Evolutionary conservation across 1,140 invertebrate species (phyloP), one percentile per base, ranked within the genome.

Genomic region (Lutraria rhynchaena): DNA sequence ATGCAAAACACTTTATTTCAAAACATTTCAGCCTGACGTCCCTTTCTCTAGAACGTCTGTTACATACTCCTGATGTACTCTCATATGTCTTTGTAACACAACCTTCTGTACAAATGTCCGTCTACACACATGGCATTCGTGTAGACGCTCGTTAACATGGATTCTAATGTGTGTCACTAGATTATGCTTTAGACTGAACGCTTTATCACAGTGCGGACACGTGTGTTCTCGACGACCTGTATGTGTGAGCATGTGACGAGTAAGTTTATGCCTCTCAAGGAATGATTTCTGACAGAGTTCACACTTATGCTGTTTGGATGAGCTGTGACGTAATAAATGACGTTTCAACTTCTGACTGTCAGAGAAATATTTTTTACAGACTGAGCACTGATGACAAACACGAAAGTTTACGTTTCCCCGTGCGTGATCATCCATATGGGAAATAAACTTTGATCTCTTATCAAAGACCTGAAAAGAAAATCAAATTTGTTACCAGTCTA

Each of bases 291-390:
- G 96, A 91, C 97, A 98, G 55, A 95, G 95, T 93, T 97, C 96
- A 90, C 97, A 98, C 37, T 95, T 95, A 88, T 96, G 97, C 17
- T 96, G 96, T 90, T 97, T 96, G 89, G 97, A 96, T 0, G 96
- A 96, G 4, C 96, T 96, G 87, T 94, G 96, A 87, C 97, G 82
- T 15, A 83, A n/a, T 31, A 35, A 63, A 57, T 89, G 88, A 24
- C 58, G 58, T 24, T 46, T 70, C 22, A 82, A 46, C 9, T 55
- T 57, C 9, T 9, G 22, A 13, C 31, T 33, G 7, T 65, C 69
- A n/a, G 78, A 51, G 55, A 87, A 87, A 1, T 67, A 67, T 57
- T 87, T 87, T 37, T 83, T 76, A 82, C 86, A 87, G 33, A 78
- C 73, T 27, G 74, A 55, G 78, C 86, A 87, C 49, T 75, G 35